Evolutionary conservation across 2,888 invertebrate species (phyloP).

Genomic region (Lepidonotus clava): DNA sequence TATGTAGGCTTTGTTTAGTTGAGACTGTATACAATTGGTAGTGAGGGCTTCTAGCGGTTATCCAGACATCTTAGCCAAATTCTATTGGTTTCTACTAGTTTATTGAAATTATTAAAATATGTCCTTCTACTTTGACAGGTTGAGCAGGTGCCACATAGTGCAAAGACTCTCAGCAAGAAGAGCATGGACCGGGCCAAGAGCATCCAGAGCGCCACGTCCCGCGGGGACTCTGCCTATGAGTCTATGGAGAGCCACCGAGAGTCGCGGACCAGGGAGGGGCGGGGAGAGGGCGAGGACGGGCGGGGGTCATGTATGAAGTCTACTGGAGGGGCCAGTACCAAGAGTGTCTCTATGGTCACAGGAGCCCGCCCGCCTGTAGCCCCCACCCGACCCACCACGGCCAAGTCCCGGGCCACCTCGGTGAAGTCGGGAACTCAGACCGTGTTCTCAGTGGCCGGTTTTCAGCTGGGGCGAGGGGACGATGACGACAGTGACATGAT

Average conservation of each 20-base stretch:
- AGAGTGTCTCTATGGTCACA: conserved; percentile 38
- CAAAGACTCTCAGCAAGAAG: conserved; percentile 73
- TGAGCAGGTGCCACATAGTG: conserved; percentile 75
- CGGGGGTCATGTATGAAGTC: not conserved
- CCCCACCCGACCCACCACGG: conserved; percentile 60
- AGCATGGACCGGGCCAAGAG: conserved; percentile 71
- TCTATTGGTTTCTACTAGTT: too few relatives aligned
- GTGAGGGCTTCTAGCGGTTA: too few relatives aligned
- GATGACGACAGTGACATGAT: conserved; percentile 50
- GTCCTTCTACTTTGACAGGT: too few relatives aligned
- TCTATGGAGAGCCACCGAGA: not conserved
- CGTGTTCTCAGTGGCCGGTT: conserved; percentile 40
- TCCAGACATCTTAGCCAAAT: too few relatives aligned
- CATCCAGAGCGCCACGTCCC: conserved; percentile 68
- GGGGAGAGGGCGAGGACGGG: not conserved
- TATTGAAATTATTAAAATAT: too few relatives aligned
- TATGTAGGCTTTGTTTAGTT: too few relatives aligned
- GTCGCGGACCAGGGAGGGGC: not conserved
- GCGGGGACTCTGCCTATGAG: not conserved
- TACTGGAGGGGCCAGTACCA: conserved; percentile 36
- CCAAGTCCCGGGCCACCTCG: conserved; percentile 55
- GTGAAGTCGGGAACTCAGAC: conserved; percentile 32
- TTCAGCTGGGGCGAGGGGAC: conserved; percentile 45
- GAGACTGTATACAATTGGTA: too few relatives aligned
- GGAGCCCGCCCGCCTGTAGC: conserved; percentile 46